Percentiles rank a stretch among this genome's conserved stretches.
These are phyloP conservation scores for Siniperca chuatsi DNA, from an alignment of 2,113 vertebrate genomes.

Conservation along the genomic window DNA sequence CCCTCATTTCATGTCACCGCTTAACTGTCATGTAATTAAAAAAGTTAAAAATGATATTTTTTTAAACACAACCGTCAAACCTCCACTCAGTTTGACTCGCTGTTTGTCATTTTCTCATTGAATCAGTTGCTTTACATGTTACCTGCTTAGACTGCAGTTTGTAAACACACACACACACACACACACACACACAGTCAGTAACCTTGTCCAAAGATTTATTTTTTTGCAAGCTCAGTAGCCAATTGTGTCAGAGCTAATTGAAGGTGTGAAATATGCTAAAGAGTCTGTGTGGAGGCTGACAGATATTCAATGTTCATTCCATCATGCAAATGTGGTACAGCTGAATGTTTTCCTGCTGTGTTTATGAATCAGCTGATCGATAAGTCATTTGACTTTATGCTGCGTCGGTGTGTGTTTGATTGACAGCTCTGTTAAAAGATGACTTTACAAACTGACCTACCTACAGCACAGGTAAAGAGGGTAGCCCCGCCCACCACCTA, in stretches of 20 bases:
- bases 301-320: constrained; percentile 56
- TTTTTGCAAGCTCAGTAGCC: constrained; percentile 63
- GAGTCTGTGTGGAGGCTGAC: constrained; percentile 36
- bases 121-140: constrained; percentile 52
- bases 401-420: constrained; percentile 16
- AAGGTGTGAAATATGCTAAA: constrained; percentile 59
- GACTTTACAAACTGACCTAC: not conserved
- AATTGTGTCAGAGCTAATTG: constrained; percentile 61
- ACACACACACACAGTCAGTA: constrained; percentile 25
- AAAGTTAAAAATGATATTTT: not conserved
- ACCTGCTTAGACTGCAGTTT: constrained; percentile 59
- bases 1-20: not conserved
- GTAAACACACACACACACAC: constrained; percentile 23
- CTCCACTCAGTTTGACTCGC: not conserved
- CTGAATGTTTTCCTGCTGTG: constrained; percentile 53
- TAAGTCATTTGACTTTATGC: constrained; percentile 32
- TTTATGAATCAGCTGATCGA: constrained; percentile 64
- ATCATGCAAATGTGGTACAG: constrained; percentile 57
- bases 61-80: not conserved
- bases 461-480: not conserved
- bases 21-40: not conserved
- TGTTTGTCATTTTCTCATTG: constrained; percentile 39
- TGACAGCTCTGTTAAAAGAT: constrained; percentile 24
- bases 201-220: constrained; percentile 58
- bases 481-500: not conserved